Evolutionary conservation across 2,888 invertebrate genomes (phyloP), one percentile per base, ranked within the genome.

Genomic region (Dolichopus griseipennis): DNA sequence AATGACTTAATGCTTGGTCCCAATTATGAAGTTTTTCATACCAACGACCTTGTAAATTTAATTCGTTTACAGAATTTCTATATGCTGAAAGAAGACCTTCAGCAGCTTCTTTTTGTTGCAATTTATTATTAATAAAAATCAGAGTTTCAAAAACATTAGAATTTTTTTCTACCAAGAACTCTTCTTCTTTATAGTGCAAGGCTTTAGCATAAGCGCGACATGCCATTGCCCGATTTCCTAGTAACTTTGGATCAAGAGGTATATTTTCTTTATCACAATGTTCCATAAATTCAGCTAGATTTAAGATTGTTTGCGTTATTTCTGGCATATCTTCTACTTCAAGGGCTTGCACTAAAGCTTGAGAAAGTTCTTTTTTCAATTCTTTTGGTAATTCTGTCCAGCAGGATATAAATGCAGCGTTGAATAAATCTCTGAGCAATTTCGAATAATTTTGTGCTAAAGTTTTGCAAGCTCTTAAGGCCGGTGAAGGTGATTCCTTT

Each of bases 201-300:
- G 87, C 87, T 72, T 87, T 87, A 0, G 87, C 87, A 73, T 87
- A 89, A 79, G 87, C 87, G 71, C 97, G 86, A 78, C 97, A 97
- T 70, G 93, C 91, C 90, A 98, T 95, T 0, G 99, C 99, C 66
- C 94, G 85, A 73, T 95, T 92, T 0, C 97, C 97, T 0, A 99
- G 83, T 66, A 96, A 82, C 69, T 91, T 90, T 0, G 92, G 88
- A 70, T 95, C 90, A 70, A 99, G 86, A 0, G 97, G 97, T 71
- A 99, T 82, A 0, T 97, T 92, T 33, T 97, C 97, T 77, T 94
- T 91, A 76, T 99, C 98, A 76, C 97, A 98, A 78, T 99, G 99
- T 76, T 99, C 99, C 96, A 99, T 97, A 76, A 99, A 99, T 81
- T 99, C 99, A 0, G 97, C 97, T 71, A 99, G 83, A 83, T 99